Evolutionary conservation across 2,888 invertebrate genomes (phyloP), one percentile per base, ranked within the genome.

Genomic region (Calliphora vomitoria): DNA sequence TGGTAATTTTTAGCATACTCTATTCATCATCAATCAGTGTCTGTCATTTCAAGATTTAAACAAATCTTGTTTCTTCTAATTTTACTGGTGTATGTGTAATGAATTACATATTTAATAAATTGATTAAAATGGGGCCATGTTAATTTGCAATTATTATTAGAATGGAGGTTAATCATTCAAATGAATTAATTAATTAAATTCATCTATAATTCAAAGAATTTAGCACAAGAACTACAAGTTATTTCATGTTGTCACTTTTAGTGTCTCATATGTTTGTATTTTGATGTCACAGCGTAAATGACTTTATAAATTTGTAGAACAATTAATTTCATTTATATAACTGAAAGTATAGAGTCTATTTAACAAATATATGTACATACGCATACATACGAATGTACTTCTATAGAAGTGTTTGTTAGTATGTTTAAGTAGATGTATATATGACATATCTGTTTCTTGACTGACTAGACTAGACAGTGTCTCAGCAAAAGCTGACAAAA

Each of bases 381-480:
- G 10, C n/a, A 41, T 1, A 20, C 20, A 44, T 13, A 10, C 11
- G 15, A 8, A 44, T 25, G 6, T 11, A 58, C 1, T 25, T 58
- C 8, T 25, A 11, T 25, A 11, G n/a, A 38, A 20, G 2, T 58
- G 8, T 53, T 20, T 41, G 20, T 18, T 38, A 71, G 71, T 55
- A 20, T 71, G 41, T 75, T 31, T 58, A 58, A 44, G n/a, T 47
- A 62, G 15, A 13, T 44, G n/a, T 38, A 11, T 55, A 47, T 69
- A n/a, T 68, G 69, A 31, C 58, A 58, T 58, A 47, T 62, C n/a
- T 79, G 11, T 38, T 62, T 71, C 47, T 71, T 71, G 11, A 18
- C 38, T 25, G 31, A 80, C 62, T 41, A 71, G 85, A 85, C 85
- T 85, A 85, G 85, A 85, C 85, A 75, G 75, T 81, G 75, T 75